phyloP scores from a whole-genome alignment of 2,888 invertebrate genomes.

The Ophion ellenae region DNA sequence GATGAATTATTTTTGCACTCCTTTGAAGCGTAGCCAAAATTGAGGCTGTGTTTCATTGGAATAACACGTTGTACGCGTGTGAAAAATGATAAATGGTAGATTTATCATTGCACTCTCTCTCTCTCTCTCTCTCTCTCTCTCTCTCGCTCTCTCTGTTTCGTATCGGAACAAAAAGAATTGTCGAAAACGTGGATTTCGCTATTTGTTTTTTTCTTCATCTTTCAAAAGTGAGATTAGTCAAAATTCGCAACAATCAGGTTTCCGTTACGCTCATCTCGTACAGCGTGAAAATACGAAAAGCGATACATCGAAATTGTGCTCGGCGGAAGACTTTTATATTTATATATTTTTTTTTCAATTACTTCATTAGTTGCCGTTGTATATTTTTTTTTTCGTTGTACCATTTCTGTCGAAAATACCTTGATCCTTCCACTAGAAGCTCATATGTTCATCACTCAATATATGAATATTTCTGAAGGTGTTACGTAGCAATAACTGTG shows the following conservation, averaged over 20 bases:
- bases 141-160: neutral
- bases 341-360: neutral
- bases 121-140: neutral
- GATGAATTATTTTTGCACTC: neutral
- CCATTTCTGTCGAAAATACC: constrained; percentile 32
- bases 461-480: constrained; percentile 64
- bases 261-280: too few relatives aligned
- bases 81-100: neutral
- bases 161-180: neutral
- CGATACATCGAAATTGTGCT: neutral
- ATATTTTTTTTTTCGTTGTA: neutral
- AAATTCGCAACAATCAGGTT: neutral
- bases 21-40: neutral
- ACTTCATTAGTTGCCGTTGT: neutral
- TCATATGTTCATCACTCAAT: constrained; percentile 65
- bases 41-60: neutral
- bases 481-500: constrained; percentile 62
- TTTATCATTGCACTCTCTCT: neutral
- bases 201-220: neutral
- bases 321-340: neutral
- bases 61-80: neutral
- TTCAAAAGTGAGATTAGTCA: neutral
- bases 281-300: neutral
- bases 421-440: constrained; percentile 40
- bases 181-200: neutral